phyloP scores from a whole-genome alignment of 2,797 vertebrate species.

The Lycodopsis pacificus region DNA sequence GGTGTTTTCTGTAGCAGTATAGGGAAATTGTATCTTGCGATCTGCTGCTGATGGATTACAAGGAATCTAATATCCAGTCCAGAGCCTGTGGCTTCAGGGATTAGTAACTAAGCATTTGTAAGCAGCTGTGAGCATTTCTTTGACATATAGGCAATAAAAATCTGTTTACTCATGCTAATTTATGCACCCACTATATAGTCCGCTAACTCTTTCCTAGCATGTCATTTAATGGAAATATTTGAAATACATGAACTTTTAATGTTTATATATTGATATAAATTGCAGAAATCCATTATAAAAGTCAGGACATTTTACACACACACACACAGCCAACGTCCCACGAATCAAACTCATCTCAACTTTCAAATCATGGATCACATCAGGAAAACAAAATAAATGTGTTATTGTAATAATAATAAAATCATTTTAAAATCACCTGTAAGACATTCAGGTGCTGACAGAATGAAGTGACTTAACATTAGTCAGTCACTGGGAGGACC shows the following conservation, averaged over 20 bases:
- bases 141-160: neutral
- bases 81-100: neutral
- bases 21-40: neutral
- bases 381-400: neutral
- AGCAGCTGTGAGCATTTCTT: constrained; percentile 10
- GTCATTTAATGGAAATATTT: neutral
- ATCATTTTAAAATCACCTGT: neutral
- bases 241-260: neutral
- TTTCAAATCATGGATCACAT: neutral
- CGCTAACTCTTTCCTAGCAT: neutral
- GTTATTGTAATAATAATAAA: neutral
- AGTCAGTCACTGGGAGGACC: constrained; percentile 80
- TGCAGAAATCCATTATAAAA: neutral
- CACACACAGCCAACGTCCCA: neutral
- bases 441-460: constrained; percentile 3
- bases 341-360: neutral
- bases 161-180: neutral
- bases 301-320: neutral
- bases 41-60: neutral
- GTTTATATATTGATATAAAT: neutral
- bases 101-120: neutral
- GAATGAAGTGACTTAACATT: constrained; percentile 21
- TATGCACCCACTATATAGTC: neutral
- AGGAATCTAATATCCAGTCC: neutral
- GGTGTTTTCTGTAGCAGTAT: neutral